Conservation (phyloP, 2,797 vertebrate genomes). For the Yasuhikotakia modesta region DNA sequence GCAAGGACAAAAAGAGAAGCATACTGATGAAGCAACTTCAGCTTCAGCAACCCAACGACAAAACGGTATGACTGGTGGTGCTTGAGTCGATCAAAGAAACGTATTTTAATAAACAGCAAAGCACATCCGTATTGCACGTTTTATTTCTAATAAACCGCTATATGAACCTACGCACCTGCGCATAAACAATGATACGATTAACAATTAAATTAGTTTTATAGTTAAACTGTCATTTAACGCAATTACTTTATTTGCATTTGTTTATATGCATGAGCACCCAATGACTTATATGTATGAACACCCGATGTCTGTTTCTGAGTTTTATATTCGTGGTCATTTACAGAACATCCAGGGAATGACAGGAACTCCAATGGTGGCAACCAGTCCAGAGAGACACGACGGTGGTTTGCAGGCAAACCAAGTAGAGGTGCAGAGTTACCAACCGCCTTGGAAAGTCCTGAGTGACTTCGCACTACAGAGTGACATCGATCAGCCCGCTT, state of each 20-base stretch:
- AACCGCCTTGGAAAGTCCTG: conserved; percentile 95
- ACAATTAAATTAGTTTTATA: no score
- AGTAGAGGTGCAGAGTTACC: conserved; percentile 95
- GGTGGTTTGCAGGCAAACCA: conserved; percentile 88
- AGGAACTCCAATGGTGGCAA: conserved; percentile 92
- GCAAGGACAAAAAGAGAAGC: conserved; percentile 97
- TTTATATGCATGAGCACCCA: neutral
- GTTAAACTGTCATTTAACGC: no score
- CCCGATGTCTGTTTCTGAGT: neutral
- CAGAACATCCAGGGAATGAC: conserved; percentile 95
- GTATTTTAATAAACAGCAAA: neutral
- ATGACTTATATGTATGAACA: neutral
- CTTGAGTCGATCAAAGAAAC: neutral
- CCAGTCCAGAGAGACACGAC: conserved; percentile 93
- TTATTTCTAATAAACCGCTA: neutral
- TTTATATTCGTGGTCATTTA: conserved; percentile 29
- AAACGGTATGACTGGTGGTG: conserved; percentile 79
- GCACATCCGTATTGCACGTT: neutral
- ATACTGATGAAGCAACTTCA: conserved; percentile 96
- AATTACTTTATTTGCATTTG: no score
- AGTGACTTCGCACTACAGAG: conserved; percentile 96
- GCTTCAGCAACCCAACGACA: conserved; percentile 91
- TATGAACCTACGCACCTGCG: neutral
- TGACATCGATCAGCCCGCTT: conserved; percentile 93
- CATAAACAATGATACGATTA: neutral